phyloP scores from a whole-genome alignment of 2,113 vertebrate species.

The Bucco capensis region DNA sequence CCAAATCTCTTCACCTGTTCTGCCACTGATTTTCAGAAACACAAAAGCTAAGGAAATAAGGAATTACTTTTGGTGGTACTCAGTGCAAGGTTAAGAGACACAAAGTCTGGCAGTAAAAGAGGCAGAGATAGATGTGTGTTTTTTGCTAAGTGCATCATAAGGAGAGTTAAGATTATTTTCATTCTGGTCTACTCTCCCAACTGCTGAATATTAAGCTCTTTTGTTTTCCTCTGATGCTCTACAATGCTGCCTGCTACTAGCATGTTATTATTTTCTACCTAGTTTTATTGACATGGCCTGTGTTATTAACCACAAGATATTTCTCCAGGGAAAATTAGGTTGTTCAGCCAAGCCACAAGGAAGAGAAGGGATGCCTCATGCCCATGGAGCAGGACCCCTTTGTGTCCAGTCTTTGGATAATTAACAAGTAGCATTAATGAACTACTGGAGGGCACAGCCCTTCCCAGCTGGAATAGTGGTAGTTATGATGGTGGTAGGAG shows the following conservation, averaged over 20 bases:
- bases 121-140: neutral
- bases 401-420: neutral
- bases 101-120: neutral
- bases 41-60: neutral
- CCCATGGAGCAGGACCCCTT: neutral
- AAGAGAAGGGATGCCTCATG: neutral
- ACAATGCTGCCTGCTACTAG: neutral
- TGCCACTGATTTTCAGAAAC: neutral
- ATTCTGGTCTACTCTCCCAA: neutral
- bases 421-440: neutral
- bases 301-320: neutral
- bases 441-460: neutral
- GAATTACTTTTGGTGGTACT: neutral
- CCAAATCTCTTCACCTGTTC: neutral
- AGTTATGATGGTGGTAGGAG: neutral
- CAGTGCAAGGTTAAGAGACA: neutral
- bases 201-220: neutral
- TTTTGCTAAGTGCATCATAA: neutral
- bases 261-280: neutral
- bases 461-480: neutral
- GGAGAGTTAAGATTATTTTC: neutral
- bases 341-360: neutral
- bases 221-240: neutral
- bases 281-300: neutral
- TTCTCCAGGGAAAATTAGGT: neutral